Evolutionary conservation across 2,888 invertebrate genomes (phyloP), one percentile per base, ranked within the genome.

Genomic region (Melieria omissa): DNA sequence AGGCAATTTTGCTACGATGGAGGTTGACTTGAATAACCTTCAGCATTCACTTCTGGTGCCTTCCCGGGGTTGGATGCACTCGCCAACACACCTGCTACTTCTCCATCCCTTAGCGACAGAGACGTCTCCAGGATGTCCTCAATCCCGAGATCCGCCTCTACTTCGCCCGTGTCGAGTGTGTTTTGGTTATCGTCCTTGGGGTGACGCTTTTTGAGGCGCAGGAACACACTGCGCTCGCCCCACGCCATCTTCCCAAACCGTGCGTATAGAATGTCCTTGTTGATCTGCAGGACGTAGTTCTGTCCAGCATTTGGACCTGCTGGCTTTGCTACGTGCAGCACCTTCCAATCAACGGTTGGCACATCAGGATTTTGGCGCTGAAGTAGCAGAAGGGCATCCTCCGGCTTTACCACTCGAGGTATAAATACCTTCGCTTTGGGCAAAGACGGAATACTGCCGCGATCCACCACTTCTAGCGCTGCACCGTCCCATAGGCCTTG

Each of bases 361-460:
- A 61, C 61, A 42, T 61, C 61, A 61, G 61, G 44, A 61, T 61
- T 42, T 10, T 61, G 61, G 9, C 61, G 12, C 3, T 57, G 29
- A 29, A 29, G 29, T 29, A 29, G 29, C 29, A 68, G 61, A 29
- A 29, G 29, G 14, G 41, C 47, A 12, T 61, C 14, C 8, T 49
- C 44, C 52, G 41, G 5, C 42, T 60, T 61, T 47, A 47, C 47
- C 47, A 63, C 63, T 29, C 63, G 3, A 9, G 16, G 29, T 12
- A 63, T 47, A 29, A 41, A 63, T 49, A 67, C 67, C 52, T 60
- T 60, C 14, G 49, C 60, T 42, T 67, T 49, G 3, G 67, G 42
- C n/a, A 67, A 52, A 5, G 44, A 12, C 5, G 54, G 55, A 14
- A 67, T 60, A 42, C 29, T 55, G 10, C 3, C 29, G 12, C 42